Percentiles rank a stretch among this genome's conserved stretches.
phyloP scores from a whole-genome alignment of 2,888 invertebrate genomes.

The Apoderus coryli region DNA sequence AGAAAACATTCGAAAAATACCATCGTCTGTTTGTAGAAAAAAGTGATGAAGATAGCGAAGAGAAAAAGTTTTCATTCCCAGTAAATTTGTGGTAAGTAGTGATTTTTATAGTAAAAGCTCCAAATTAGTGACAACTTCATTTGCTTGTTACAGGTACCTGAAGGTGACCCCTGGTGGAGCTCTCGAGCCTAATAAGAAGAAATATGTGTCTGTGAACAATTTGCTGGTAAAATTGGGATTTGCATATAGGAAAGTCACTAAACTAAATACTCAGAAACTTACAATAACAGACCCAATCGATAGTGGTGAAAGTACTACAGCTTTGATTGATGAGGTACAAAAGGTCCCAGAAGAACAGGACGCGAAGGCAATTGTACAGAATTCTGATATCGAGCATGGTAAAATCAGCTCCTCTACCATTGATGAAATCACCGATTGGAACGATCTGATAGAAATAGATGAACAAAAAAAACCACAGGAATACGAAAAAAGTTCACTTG shows the following conservation, averaged over 20 bases:
- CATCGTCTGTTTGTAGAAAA: conserved; percentile 10
- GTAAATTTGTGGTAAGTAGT: too few species aligned
- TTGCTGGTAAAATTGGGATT: conserved; percentile 48
- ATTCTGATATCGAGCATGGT: not conserved
- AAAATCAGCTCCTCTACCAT: not conserved
- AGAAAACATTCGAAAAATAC: conserved; percentile 11
- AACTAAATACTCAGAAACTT: not conserved
- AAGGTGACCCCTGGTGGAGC: conserved; percentile 45
- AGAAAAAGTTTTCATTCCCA: too few species aligned
- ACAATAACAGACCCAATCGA: not conserved
- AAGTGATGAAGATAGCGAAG: not conserved
- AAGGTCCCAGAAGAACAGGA: conserved; percentile 5
- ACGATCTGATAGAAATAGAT: conserved; percentile 6
- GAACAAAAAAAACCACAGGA: conserved; percentile 30
- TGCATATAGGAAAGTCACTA: conserved; percentile 17
- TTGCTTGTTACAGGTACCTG: conserved; percentile 35
- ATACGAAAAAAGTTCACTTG: conserved; percentile 25
- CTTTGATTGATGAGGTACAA: conserved; percentile 4
- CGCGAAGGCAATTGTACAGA: conserved; percentile 6
- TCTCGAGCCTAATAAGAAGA: conserved; percentile 45
- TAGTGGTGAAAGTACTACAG: not conserved
- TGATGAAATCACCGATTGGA: conserved; percentile 13
- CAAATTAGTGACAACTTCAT: too few species aligned
- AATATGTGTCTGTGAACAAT: conserved; percentile 52
- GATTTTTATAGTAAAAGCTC: too few species aligned